Conservation (phyloP, 2,888 invertebrate genomes). For the Archips crataeganus region DNA sequence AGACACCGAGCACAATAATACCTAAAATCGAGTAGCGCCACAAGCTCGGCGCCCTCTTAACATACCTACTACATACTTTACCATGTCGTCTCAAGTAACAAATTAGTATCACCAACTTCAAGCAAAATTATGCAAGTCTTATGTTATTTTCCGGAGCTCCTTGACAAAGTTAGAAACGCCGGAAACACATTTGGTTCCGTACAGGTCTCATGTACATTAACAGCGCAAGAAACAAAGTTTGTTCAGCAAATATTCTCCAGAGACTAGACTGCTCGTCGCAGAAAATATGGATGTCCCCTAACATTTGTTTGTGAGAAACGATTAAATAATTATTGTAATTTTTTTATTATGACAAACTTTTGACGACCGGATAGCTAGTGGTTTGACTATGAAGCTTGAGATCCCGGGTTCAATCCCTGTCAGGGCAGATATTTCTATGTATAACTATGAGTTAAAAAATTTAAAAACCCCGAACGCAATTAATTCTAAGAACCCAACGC, state of each 20-base stretch:
- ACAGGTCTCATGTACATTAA: conserved; percentile 41
- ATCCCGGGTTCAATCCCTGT: too few species aligned
- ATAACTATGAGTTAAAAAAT: too few species aligned
- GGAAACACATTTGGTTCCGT: conserved; percentile 24
- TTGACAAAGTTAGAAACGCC: conserved; percentile 38
- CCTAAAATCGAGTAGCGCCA: too few species aligned
- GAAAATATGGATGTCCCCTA: conserved; percentile 59
- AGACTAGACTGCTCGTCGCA: conserved; percentile 65
- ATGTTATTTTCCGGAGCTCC: conserved; percentile 34
- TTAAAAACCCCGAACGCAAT: too few species aligned
- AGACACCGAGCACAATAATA: too few species aligned
- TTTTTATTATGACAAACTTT: too few species aligned
- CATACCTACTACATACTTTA: neutral
- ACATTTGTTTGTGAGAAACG: conserved; percentile 47
- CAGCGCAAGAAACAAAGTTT: conserved; percentile 64
- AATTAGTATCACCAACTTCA: conserved; percentile 33
- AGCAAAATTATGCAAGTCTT: conserved; percentile 30
- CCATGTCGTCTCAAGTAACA: conserved; percentile 16
- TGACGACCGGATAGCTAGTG: too few species aligned
- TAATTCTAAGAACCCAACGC: too few species aligned
- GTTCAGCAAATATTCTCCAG: conserved; percentile 81
- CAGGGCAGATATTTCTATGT: too few species aligned
- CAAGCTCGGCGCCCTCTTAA: too few species aligned
- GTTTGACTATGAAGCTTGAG: too few species aligned
- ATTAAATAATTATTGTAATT: too few species aligned